Conservation (phyloP, 1,140 invertebrate species). For the Bathynomus jamesi region DNA sequence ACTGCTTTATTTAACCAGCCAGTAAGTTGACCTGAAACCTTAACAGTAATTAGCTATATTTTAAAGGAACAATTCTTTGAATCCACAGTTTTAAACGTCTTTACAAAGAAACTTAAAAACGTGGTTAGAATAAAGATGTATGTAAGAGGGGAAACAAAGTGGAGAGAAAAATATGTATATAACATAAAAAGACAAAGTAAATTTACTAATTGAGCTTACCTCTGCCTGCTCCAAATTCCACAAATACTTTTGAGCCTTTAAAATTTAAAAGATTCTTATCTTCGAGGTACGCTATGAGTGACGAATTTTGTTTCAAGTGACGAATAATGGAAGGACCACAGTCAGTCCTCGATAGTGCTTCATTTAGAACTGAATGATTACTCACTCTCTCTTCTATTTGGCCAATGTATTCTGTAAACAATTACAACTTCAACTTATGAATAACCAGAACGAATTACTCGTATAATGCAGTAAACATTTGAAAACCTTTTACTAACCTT, state of each 20-base stretch:
- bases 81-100: background rate
- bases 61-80: background rate
- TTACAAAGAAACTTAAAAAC: background rate
- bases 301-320: background rate
- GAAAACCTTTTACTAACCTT: background rate
- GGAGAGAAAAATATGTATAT: background rate
- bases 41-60: background rate
- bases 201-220: background rate
- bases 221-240: background rate
- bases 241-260: background rate
- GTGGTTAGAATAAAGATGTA: background rate
- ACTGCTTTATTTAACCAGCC: conserved; percentile 61
- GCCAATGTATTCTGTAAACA: background rate
- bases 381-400: background rate
- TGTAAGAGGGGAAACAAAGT: background rate
- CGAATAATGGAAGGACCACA: background rate
- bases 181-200: background rate
- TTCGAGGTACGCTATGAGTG: background rate
- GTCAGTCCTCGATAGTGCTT: background rate
- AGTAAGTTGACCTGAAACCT: conserved; percentile 56
- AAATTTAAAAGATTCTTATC: background rate
- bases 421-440: background rate
- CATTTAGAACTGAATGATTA: background rate
- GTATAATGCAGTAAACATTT: no score
- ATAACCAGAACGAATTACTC: no score